Base-by-base conservation (phyloP, 2,797 vertebrate genomes). In the Epinephelus malabaricus region DNA sequence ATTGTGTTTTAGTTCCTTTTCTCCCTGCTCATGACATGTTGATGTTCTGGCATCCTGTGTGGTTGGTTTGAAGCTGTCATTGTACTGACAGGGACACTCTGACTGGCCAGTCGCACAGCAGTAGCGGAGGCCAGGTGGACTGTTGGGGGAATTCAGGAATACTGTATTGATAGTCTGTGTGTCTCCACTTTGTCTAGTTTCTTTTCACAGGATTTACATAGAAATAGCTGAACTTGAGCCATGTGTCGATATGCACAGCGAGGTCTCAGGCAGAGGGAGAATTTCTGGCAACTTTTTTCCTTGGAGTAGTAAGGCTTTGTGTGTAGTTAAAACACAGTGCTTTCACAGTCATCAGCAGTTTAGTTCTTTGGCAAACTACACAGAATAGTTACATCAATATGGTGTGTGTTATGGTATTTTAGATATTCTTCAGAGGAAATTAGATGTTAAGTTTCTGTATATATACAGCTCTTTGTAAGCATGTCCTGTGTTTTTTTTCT, bases 11-110 rank as follows among this genome's bases (percentile, higher is more conserved):
- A 89, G 89, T 91, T 90, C 88, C 77, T 88, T 83, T 89, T 89
- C 81, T 88, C 78, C 64, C 81, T 51, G 76, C 86, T 88, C 86
- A 76, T 94, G 93, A 94, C 91, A 94, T 94, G 93, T 95, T 94
- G 93, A 94, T 87, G 85, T 93, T 92, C 86, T 79, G 84, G 82
- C 90, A 92, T 95, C 93, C 94, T 94, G 93, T 86, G 69, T 75
- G 84, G 89, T 75, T 79, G 86, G 82, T 84, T 86, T 89, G 73
- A 91, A 85, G 83, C 83, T 76, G 79, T 86, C 86, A 85, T 83
- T 84, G 86, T 59, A 56, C 81, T 82, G 85, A 89, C 88, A 90
- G 72, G 67, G 82, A 85, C 78, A 66, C 78, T 85, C 50, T 66
- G 78, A 85, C 76, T 47, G 60, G 81, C 76, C 79, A 63, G 64